These are phyloP conservation scores for Eristalis arbustorum DNA, from an alignment of 2,888 invertebrate species.

Conservation along the genomic window DNA sequence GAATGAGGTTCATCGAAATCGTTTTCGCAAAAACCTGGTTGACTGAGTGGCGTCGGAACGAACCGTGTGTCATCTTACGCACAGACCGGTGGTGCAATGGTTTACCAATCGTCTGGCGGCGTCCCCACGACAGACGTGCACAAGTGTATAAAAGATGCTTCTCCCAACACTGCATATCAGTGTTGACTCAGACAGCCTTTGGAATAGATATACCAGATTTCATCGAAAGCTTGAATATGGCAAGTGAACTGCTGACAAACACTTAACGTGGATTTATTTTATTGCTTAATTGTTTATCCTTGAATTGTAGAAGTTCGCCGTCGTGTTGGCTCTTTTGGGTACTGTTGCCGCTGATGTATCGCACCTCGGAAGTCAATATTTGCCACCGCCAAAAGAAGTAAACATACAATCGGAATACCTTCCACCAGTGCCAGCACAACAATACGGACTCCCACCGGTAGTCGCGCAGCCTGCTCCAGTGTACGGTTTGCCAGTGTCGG, in stretches of 20 bases:
- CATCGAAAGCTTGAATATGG: neutral
- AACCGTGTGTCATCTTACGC: neutral
- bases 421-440: constrained; percentile 34
- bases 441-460: constrained; percentile 46
- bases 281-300: neutral
- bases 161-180: neutral
- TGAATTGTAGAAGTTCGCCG: constrained; percentile 62
- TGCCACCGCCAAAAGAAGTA: constrained; percentile 33
- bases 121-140: neutral
- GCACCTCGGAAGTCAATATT: constrained; percentile 41
- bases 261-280: neutral
- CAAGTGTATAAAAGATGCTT: neutral
- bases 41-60: neutral
- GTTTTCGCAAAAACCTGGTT: neutral
- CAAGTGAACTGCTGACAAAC: neutral
- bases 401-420: constrained; percentile 43
- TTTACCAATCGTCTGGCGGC: neutral
- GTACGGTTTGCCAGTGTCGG: constrained; percentile 20
- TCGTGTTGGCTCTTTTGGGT: constrained; percentile 57
- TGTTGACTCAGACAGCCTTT: neutral
- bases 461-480: constrained; percentile 30
- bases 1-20: neutral
- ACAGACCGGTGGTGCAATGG: neutral
- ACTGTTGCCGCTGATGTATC: constrained; percentile 71
- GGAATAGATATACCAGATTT: neutral